Evolutionary conservation across 2,888 invertebrate genomes (phyloP).

Genomic region (Dyspetes luteomarginatus): DNA sequence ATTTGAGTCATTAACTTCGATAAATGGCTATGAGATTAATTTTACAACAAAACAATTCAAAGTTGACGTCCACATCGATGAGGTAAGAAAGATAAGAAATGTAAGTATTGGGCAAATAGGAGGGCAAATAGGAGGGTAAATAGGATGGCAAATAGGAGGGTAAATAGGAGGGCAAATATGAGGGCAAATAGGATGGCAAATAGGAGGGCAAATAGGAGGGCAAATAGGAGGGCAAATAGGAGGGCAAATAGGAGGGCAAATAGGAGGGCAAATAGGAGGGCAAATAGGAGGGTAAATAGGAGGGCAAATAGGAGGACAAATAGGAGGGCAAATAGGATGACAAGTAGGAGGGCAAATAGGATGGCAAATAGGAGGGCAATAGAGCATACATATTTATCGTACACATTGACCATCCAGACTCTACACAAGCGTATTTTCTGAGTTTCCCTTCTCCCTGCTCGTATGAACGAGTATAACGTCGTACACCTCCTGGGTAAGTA

Average conservation of each 20-base stretch:
- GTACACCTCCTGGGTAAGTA: constrained; percentile 43
- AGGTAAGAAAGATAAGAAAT: no score
- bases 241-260: constrained; percentile 70
- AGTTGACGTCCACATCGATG: not conserved
- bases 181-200: constrained; percentile 73
- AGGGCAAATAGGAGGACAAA: constrained; percentile 72
- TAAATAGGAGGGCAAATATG: no score
- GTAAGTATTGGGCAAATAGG: constrained; percentile 75
- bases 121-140: constrained; percentile 70
- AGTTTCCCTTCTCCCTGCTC: constrained; percentile 37
- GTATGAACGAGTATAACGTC: constrained; percentile 44
- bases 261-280: constrained; percentile 70
- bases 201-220: constrained; percentile 73
- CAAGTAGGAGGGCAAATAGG: constrained; percentile 70
- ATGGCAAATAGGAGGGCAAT: constrained; percentile 61
- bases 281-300: constrained; percentile 71
- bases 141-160: constrained; percentile 69
- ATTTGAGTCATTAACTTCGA: no score
- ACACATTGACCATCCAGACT: constrained; percentile 51
- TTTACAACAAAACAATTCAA: not conserved
- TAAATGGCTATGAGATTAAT: no score
- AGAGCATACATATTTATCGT: constrained; percentile 49
- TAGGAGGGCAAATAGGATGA: constrained; percentile 73
- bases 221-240: constrained; percentile 70
- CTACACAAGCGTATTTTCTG: constrained; percentile 38